These are phyloP conservation scores for Coreius guichenoti DNA, from an alignment of 2,797 vertebrate genomes.

Conservation along the genomic window DNA sequence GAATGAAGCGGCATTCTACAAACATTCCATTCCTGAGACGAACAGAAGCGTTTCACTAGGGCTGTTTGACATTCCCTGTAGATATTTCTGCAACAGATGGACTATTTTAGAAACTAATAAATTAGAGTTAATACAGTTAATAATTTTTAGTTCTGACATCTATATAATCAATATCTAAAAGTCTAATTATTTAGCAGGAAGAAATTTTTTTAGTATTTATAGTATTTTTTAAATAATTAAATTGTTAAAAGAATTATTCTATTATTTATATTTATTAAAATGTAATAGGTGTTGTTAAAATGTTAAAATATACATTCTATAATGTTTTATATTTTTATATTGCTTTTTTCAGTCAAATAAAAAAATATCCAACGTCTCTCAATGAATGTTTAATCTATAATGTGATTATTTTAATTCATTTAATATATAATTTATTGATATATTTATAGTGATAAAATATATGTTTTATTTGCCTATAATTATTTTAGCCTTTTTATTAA, in stretches of 20 bases:
- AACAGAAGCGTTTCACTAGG: not conserved
- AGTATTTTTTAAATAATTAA: not conserved
- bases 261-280: not conserved
- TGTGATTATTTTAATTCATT: not conserved
- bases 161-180: not conserved
- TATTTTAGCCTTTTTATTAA: not conserved
- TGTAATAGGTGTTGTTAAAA: not conserved
- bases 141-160: not conserved
- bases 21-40: constrained; percentile 21
- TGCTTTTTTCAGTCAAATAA: not conserved
- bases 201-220: not conserved
- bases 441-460: not conserved
- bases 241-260: not conserved
- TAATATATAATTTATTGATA: not conserved
- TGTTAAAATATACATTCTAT: not conserved
- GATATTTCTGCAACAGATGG: not conserved
- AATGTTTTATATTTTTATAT: not conserved
- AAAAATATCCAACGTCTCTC: not conserved
- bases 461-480: not conserved
- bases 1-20: constrained; percentile 41
- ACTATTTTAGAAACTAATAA: not conserved
- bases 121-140: not conserved
- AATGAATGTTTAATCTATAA: not conserved
- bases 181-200: not conserved
- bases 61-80: not conserved